Conservation (phyloP, 2,797 vertebrate genomes). For the Helarctos malayanus region DNA sequence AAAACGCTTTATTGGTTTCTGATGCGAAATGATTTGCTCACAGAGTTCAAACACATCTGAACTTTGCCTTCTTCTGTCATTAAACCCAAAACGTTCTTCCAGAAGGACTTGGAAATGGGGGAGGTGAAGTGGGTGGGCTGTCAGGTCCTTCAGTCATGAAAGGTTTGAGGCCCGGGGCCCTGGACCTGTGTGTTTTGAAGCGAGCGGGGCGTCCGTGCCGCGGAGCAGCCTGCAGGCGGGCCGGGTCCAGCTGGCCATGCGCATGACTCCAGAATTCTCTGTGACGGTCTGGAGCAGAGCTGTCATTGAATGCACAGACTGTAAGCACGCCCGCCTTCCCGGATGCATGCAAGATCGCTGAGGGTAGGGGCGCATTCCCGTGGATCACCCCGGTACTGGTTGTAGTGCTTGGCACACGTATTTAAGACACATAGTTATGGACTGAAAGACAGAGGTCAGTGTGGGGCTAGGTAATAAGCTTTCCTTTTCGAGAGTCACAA, state of each 20-base stretch:
- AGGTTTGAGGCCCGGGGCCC: neutral
- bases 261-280: neutral
- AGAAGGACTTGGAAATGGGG: neutral
- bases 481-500: neutral
- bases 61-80: neutral
- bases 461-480: neutral
- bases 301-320: neutral
- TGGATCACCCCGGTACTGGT: neutral
- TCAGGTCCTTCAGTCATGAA: neutral
- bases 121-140: neutral
- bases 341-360: neutral
- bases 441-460: neutral
- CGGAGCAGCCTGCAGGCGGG: neutral
- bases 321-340: neutral
- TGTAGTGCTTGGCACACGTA: neutral
- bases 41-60: neutral
- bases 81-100: neutral
- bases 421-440: neutral
- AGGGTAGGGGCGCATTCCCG: neutral
- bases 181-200: neutral
- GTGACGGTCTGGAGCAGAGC: neutral
- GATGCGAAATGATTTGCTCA: neutral
- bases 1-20: neutral
- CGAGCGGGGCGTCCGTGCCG: accelerated
- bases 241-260: neutral